phyloP scores from a whole-genome alignment of 2,797 vertebrate species.

The Peromyscus melanophrys region DNA sequence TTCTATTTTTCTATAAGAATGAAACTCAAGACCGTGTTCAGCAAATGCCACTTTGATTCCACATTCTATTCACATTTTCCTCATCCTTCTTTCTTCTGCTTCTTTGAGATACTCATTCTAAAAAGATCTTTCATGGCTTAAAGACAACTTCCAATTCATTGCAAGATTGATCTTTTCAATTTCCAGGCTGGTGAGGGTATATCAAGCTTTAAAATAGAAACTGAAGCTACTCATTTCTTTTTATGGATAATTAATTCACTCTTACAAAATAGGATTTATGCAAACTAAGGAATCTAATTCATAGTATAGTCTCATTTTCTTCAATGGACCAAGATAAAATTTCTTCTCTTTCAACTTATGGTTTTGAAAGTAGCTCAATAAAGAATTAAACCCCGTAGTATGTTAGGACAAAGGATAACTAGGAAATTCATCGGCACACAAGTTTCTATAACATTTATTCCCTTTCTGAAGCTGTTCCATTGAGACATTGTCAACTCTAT shows the following conservation, averaged over 20 bases:
- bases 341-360: conserved; percentile 75
- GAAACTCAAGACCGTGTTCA: neutral
- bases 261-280: conserved; percentile 85
- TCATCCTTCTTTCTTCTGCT: neutral
- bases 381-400: conserved; percentile 64
- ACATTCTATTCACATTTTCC: conserved; percentile 1
- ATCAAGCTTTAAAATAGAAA: conserved; percentile 85
- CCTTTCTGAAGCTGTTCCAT: conserved; percentile 50
- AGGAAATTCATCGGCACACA: conserved; percentile 47
- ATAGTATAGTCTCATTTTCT: conserved; percentile 79
- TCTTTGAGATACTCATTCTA: conserved; percentile 71
- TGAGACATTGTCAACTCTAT: conserved; percentile 25
- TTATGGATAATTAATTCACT: conserved; percentile 87
- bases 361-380: conserved; percentile 68
- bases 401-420: conserved; percentile 72
- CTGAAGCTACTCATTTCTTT: conserved; percentile 84
- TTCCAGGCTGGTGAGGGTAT: conserved; percentile 82
- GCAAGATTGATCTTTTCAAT: conserved; percentile 89
- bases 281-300: conserved; percentile 78
- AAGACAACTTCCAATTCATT: conserved; percentile 82
- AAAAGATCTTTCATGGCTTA: conserved; percentile 70
- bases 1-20: neutral
- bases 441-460: conserved; percentile 60
- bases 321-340: conserved; percentile 75
- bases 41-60: conserved; percentile 4